A percentile compares a stretch with the other conserved stretches of the same genome.
Evolutionary conservation across 2,888 invertebrate genomes (phyloP).

Genomic region (Strigamia maritima): DNA sequence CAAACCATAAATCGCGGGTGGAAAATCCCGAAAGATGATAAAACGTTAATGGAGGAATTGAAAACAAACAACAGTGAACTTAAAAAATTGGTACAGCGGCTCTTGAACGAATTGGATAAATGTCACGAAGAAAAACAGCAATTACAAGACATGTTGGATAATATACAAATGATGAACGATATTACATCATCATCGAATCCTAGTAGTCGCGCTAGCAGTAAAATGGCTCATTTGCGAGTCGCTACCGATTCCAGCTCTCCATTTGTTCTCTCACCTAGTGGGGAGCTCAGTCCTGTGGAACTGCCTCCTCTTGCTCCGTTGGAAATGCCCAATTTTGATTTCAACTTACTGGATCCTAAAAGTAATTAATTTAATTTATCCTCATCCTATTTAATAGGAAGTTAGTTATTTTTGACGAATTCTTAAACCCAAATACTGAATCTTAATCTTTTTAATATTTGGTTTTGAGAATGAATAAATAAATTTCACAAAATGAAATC

Average conservation of each 20-base stretch:
- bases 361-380: neutral
- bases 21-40: slow-evolving; percentile 47
- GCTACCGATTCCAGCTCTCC: slow-evolving; percentile 40
- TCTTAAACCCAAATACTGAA: too few species aligned
- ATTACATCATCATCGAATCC: neutral
- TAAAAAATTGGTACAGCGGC: slow-evolving; percentile 46
- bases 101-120: slow-evolving; percentile 47
- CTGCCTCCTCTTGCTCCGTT: slow-evolving; percentile 57
- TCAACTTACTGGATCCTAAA: slow-evolving; percentile 45
- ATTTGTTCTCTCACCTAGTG: slow-evolving; percentile 45
- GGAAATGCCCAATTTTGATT: slow-evolving; percentile 64
- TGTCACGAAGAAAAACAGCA: slow-evolving; percentile 40
- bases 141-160: slow-evolving; percentile 37
- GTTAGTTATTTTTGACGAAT: too few species aligned
- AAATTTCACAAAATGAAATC: too few species aligned
- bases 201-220: neutral
- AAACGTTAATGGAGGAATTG: slow-evolving; percentile 48
- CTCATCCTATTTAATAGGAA: neutral
- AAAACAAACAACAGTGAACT: slow-evolving; percentile 49
- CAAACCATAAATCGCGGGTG: slow-evolving; percentile 40
- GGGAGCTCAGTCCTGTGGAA: slow-evolving; percentile 46
- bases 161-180: slow-evolving; percentile 35
- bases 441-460: too few species aligned
- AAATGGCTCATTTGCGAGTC: neutral
- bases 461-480: too few species aligned